Percentiles rank a stretch among this genome's conserved stretches.
phyloP scores from a whole-genome alignment of 1,140 invertebrate species.

The Drosophila watanabei region DNA sequence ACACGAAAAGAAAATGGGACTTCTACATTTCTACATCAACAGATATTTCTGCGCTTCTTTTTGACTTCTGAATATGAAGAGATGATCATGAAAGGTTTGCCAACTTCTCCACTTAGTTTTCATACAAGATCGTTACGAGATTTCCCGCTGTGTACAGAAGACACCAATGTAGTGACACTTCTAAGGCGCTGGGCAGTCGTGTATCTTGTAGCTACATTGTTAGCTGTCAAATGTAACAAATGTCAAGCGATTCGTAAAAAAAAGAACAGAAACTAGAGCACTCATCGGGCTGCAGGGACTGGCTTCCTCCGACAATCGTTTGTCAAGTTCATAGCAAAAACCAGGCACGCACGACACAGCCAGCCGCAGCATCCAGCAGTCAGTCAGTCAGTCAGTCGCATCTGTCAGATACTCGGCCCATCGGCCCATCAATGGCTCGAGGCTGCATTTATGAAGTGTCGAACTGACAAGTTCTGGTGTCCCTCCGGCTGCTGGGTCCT shows the following conservation, averaged over 20 bases:
- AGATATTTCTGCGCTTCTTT: background rate
- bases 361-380: conserved; percentile 24
- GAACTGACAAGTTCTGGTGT: conserved; percentile 73
- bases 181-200: conserved; percentile 51
- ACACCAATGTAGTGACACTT: conserved; percentile 18
- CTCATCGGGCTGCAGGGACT: conserved; percentile 39
- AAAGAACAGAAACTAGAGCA: conserved; percentile 70
- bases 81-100: too few species aligned
- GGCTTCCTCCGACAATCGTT: conserved; percentile 62
- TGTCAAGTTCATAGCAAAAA: conserved; percentile 78
- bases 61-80: background rate
- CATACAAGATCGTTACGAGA: background rate
- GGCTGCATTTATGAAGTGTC: conserved; percentile 81
- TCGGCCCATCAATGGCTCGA: conserved; percentile 35
- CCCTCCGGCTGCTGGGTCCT: conserved; percentile 10
- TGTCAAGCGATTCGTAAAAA: conserved; percentile 67
- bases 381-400: conserved; percentile 50
- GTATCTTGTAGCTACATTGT: conserved; percentile 78
- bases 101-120: too few species aligned
- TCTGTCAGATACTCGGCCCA: conserved; percentile 74
- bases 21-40: background rate
- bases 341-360: conserved; percentile 47
- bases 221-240: conserved; percentile 84
- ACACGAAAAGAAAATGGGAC: conserved; percentile 9
- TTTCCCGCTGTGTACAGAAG: conserved; percentile 1